These are phyloP conservation scores for Pectinophora gossypiella DNA, from an alignment of 1,140 invertebrate species.

Conservation along the genomic window DNA sequence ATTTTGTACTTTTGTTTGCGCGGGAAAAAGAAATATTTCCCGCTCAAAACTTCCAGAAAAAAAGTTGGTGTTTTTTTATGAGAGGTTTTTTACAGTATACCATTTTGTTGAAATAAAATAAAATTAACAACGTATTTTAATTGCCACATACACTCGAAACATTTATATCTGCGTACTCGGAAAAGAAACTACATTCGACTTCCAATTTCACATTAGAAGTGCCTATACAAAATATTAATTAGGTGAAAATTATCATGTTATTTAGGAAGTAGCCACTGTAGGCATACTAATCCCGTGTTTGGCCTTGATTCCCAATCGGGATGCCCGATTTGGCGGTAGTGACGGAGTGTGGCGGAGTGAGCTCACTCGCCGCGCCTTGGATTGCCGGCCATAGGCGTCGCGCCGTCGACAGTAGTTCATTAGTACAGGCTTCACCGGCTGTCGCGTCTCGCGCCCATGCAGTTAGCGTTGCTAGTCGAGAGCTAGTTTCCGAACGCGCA, in stretches of 20 bases:
- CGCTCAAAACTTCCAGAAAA: no score
- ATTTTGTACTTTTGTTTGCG: no score
- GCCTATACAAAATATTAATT: slow-evolving; percentile 52
- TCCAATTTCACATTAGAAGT: not conserved
- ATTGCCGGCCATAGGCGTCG: not conserved
- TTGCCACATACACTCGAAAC: no score
- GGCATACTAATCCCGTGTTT: slow-evolving; percentile 62
- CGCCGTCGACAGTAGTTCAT: not conserved
- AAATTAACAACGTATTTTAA: no score
- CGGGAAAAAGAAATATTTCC: no score
- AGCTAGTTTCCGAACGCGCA: slow-evolving; percentile 65
- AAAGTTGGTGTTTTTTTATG: no score
- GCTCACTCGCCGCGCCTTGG: slow-evolving; percentile 43
- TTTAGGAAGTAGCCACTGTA: slow-evolving; percentile 53
- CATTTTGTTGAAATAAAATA: no score
- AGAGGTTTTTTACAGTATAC: no score
- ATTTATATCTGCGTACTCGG: no score
- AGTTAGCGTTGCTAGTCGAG: slow-evolving; percentile 64
- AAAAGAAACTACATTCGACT: not conserved
- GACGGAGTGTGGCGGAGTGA: slow-evolving; percentile 40
- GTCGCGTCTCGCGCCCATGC: slow-evolving; percentile 31
- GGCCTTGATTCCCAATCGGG: slow-evolving; percentile 70
- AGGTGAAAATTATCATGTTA: slow-evolving; percentile 52
- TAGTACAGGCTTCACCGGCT: not conserved
- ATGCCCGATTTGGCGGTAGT: slow-evolving; percentile 52